Conservation (phyloP, 2,888 invertebrate genomes). For the Terebella lapidaria region DNA sequence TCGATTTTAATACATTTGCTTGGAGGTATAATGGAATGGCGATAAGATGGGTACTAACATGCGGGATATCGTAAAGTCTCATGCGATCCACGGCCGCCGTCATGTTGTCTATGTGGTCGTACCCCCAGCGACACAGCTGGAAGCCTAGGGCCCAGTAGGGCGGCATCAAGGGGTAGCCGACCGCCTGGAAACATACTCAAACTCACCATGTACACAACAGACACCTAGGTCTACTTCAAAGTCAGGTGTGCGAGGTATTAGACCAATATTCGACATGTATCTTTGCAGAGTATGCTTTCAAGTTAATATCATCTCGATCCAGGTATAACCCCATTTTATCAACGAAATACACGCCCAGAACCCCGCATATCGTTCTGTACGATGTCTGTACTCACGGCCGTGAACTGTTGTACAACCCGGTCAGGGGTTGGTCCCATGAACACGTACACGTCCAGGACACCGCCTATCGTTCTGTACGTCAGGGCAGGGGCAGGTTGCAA, state of each 20-base stretch:
- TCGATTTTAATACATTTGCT: too few species aligned
- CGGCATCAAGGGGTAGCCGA: slow-evolving; percentile 1
- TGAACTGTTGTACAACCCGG: slow-evolving; percentile 54
- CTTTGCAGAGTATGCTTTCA: too few species aligned
- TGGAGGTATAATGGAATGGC: too few species aligned
- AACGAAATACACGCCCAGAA: too few species aligned
- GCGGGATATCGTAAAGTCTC: not conserved
- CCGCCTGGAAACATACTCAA: not conserved
- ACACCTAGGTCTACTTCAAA: too few species aligned
- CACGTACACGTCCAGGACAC: slow-evolving; percentile 73
- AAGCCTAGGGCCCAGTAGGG: slow-evolving; percentile 6
- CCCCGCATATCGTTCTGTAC: too few species aligned
- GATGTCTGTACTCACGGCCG: too few species aligned
- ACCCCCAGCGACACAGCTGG: slow-evolving; percentile 2
- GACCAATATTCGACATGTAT: too few species aligned
- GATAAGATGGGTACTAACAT: too few species aligned
- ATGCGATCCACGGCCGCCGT: not conserved
- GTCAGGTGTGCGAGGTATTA: too few species aligned
- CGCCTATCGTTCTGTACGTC: slow-evolving; percentile 77
- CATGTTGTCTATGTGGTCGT: not conserved
- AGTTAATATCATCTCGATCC: too few species aligned
- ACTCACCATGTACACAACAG: not conserved
- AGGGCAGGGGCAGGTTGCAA: slow-evolving; percentile 68
- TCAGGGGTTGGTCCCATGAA: slow-evolving; percentile 71
- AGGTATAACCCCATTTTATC: too few species aligned